Base-by-base conservation (phyloP, 2,888 invertebrate species). In the Caenorhabditis imperialis region DNA sequence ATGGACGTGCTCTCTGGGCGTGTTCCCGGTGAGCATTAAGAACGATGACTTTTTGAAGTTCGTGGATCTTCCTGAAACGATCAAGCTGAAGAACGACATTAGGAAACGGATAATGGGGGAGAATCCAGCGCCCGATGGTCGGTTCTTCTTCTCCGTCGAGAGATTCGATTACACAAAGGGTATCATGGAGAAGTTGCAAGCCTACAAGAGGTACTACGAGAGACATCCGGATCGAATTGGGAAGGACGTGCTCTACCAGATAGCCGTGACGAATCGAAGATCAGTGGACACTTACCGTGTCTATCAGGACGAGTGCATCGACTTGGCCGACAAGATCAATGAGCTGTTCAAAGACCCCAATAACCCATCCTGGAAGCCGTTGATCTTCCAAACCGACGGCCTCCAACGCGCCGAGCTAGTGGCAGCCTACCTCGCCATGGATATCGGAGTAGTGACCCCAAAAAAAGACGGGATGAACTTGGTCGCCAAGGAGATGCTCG, bases 151-250 rank as follows among this genome's bases (percentile, higher is more conserved):
- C 58, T 86, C 86, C 2, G 88, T 88, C 5, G 88, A 88, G 65
- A 72, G 88, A 35, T 88, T 88, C 70, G 88, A 88, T 60, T 88
- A 88, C 72, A 88, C 88, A 0, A 88, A 88, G 50, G 88, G 88
- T 50, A 87, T 87, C 55, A 77, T 78, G 51, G 87, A 87, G 65
- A 87, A 87, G 60, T 76, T 87, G 50, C 45, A 78, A 35, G 88
- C 86, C 22, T 88, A 85, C 48, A 75, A 81, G 23, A 51, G 81
- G 37, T 88, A 88, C 54, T 85, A 86, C 53, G 83, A 85, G 69
- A 81, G 79, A 54, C 77, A 87, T 73, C 88, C 88, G 3, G 86
- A 88, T 55, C 67, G 88, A 35, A 79, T 83, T 44, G 88, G 88
- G 27, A 88, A 86, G 61, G 88, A 88, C 50, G 85, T 86, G 6